These are phyloP conservation scores for Psylliodes chrysocephalus DNA, from an alignment of 2,888 invertebrate genomes.

Conservation along the genomic window DNA sequence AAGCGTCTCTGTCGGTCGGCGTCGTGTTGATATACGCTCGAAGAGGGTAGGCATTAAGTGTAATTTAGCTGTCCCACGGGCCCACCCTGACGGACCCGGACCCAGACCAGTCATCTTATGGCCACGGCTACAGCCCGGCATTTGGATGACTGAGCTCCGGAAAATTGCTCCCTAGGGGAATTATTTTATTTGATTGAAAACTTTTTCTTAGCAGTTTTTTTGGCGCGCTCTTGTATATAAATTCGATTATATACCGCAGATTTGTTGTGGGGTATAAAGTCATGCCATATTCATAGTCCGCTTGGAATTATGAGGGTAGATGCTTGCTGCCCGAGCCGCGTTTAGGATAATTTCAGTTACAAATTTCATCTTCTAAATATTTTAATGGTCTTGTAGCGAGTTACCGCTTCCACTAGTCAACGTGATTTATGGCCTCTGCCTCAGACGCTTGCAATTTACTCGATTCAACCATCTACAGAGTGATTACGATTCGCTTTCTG, in stretches of 20 bases:
- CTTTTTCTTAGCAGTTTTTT: conserved; percentile 63
- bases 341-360: conserved; percentile 62
- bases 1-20: conserved; percentile 14
- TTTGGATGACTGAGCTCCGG: conserved; percentile 69
- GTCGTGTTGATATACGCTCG: conserved; percentile 64
- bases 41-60: conserved; percentile 65
- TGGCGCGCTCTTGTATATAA: conserved; percentile 62
- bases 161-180: conserved; percentile 78
- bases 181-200: conserved; percentile 79
- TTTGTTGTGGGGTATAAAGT: conserved; percentile 61
- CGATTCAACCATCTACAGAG: conserved; percentile 30
- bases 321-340: conserved; percentile 53
- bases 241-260: conserved; percentile 66
- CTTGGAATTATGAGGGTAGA: conserved; percentile 61
- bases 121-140: conserved; percentile 51
- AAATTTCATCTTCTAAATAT: conserved; percentile 62
- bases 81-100: conserved; percentile 48
- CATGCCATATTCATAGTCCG: conserved; percentile 63
- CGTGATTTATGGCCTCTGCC: conserved; percentile 36
- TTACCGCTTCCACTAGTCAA: conserved; percentile 49
- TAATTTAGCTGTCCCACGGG: conserved; percentile 65
- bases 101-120: conserved; percentile 58
- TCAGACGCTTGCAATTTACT: conserved; percentile 31
- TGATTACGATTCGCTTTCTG: conserved; percentile 16
- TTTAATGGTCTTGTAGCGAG: conserved; percentile 60